phyloP scores from a whole-genome alignment of 2,888 invertebrate species.

The Crocallis elinguaria region DNA sequence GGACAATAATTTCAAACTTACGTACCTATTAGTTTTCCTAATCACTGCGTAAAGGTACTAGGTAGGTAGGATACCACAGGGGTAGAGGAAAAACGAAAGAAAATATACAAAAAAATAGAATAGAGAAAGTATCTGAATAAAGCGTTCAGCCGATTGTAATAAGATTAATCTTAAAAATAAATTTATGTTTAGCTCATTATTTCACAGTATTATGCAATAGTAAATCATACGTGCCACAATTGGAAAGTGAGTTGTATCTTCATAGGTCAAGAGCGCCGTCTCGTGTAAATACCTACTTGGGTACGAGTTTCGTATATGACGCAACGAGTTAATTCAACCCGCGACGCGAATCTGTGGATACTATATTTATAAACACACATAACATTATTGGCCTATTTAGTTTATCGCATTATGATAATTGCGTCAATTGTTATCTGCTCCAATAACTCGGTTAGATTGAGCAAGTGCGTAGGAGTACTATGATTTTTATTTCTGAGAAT shows the following conservation, averaged over 20 bases:
- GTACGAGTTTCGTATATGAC: slow-evolving; percentile 13
- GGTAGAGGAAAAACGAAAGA: no score
- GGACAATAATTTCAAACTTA: background rate
- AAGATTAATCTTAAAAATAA: no score
- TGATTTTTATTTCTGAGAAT: slow-evolving; percentile 7
- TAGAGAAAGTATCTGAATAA: no score
- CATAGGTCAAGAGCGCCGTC: slow-evolving; percentile 37
- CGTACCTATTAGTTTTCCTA: background rate
- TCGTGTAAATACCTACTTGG: slow-evolving; percentile 7
- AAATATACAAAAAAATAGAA: no score
- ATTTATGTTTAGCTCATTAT: background rate
- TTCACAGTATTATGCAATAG: slow-evolving; percentile 19
- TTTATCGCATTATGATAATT: slow-evolving; percentile 24
- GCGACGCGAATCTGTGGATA: background rate
- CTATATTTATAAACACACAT: slow-evolving; percentile 4
- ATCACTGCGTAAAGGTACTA: background rate
- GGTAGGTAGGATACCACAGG: background rate
- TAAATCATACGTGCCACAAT: slow-evolving; percentile 11
- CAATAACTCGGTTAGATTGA: slow-evolving; percentile 2
- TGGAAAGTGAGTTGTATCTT: slow-evolving; percentile 29
- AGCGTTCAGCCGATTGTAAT: background rate
- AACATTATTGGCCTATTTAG: slow-evolving; percentile 24
- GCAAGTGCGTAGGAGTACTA: slow-evolving; percentile 6
- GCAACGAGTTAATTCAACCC: slow-evolving; percentile 13
- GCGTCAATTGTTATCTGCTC: slow-evolving; percentile 19